Evolutionary conservation across 2,888 invertebrate genomes (phyloP).

Genomic region (Emmelina monodactyla): DNA sequence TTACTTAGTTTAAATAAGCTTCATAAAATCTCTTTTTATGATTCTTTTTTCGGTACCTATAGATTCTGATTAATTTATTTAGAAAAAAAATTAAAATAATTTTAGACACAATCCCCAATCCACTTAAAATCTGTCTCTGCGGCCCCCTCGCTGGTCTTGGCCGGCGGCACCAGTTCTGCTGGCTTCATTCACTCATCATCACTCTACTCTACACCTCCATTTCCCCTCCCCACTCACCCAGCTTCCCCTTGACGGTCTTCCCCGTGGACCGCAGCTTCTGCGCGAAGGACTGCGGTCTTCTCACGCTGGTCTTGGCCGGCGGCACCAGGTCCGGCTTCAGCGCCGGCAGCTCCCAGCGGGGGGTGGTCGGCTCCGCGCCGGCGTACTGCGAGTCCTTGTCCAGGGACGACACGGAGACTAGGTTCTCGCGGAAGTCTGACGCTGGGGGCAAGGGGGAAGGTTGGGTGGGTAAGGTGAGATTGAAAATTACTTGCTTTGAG

Average conservation of each 20-base stretch:
- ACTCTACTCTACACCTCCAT: no score
- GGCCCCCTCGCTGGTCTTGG: constrained; percentile 58
- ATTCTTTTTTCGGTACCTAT: no score
- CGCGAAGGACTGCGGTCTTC: constrained; percentile 85
- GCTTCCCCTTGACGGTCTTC: constrained; percentile 79
- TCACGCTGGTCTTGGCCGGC: constrained; percentile 18
- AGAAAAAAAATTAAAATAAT: no score
- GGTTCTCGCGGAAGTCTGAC: constrained; percentile 70
- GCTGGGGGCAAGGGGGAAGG: constrained; percentile 38
- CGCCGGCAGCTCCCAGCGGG: constrained; percentile 32
- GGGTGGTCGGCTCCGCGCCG: constrained; percentile 25
- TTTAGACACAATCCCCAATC: no score
- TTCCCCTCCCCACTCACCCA: constrained; percentile 37
- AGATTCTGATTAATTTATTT: no score
- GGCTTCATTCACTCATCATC: no score
- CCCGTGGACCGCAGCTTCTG: constrained; percentile 86
- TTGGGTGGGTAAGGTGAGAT: no score
- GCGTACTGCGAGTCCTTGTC: constrained; percentile 42
- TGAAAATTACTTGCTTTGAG: no score
- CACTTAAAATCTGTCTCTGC: no score
- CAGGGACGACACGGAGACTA: constrained; percentile 48
- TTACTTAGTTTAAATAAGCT: no score
- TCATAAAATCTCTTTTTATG: no score
- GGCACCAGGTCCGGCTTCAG: constrained; percentile 15
- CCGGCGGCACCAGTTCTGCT: constrained; percentile 16